These are phyloP conservation scores for Mongoloraphidia duomilia DNA, from an alignment of 2,888 invertebrate species.

Conservation along the genomic window DNA sequence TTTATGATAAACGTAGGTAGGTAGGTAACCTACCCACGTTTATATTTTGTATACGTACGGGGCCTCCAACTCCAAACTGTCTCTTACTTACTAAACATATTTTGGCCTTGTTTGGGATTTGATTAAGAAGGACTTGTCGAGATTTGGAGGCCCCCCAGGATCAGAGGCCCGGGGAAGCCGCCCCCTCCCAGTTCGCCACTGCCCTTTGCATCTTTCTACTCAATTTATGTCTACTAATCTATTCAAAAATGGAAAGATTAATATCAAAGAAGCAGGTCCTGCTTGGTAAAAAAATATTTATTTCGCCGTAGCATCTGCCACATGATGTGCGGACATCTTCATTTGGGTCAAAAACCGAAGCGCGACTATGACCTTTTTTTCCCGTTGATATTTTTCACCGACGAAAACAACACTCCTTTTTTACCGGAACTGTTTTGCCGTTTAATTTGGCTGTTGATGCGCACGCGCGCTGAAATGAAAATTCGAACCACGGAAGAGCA, in stretches of 20 bases:
- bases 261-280: neutral
- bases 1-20: too few species aligned
- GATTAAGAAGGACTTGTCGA: too few species aligned
- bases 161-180: too few species aligned
- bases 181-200: too few species aligned
- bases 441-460: slow-evolving; percentile 2
- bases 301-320: neutral
- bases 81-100: too few species aligned
- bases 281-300: neutral
- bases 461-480: slow-evolving; percentile 4
- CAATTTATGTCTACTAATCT: too few species aligned
- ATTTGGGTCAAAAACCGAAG: neutral
- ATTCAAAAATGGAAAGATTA: neutral
- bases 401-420: neutral
- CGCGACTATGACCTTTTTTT: neutral
- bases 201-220: too few species aligned
- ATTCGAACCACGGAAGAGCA: neutral
- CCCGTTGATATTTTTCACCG: neutral
- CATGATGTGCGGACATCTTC: neutral
- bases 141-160: too few species aligned
- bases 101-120: too few species aligned
- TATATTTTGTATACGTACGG: too few species aligned
- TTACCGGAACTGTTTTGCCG: slow-evolving; percentile 3
- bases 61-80: too few species aligned
- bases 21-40: too few species aligned